Evolutionary conservation across 2,888 invertebrate species (phyloP), one percentile per base, ranked within the genome.

Genomic region (Abrostola tripartita): DNA sequence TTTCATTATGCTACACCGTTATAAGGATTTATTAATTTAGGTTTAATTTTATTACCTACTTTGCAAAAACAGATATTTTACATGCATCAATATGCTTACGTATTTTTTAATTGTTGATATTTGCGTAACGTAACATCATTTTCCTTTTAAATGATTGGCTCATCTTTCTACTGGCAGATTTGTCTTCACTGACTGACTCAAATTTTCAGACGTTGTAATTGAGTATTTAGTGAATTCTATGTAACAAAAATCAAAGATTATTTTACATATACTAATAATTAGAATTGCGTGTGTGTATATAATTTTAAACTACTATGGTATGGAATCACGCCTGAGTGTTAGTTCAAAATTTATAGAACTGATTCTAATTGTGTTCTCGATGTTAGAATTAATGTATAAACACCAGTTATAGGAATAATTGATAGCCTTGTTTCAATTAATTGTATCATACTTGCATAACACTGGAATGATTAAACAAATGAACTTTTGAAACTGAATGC

Each of bases 331-430:
- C 79, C 79, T 76, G 76, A 66, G 65, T 76, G 58, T 79, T 72
- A 72, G 69, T 77, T 76, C 76, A 77, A 79, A 69, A 62, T 55
- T 62, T 61, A 76, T 64, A 65, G 79, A 79, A 79, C 77, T 78
- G 79, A 79, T 71, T 68, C 76, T 56, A 12, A 71, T 78, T 78
- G 79, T 79, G 78, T 78, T 78, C 79, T 56, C 14, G 42, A 54
- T 52, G 68, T 71, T 75, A 72, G 71, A 75, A 71, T 65, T 61
- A 70, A 72, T 54, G 47, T 53, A 57, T 51, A 51, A 74, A 68
- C 49, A 63, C 59, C 65, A 58, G 37, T 51, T 52, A 37, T 37
- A 55, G 65, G 47, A 63, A 61, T 69, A 53, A 77, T 72, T 76
- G 54, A 40, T 40, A 5, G 42, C 24, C 24, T 51, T 58, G 12